These are phyloP conservation scores for Vandiemenella viatica DNA, from an alignment of 2,888 invertebrate species.

Conservation along the genomic window DNA sequence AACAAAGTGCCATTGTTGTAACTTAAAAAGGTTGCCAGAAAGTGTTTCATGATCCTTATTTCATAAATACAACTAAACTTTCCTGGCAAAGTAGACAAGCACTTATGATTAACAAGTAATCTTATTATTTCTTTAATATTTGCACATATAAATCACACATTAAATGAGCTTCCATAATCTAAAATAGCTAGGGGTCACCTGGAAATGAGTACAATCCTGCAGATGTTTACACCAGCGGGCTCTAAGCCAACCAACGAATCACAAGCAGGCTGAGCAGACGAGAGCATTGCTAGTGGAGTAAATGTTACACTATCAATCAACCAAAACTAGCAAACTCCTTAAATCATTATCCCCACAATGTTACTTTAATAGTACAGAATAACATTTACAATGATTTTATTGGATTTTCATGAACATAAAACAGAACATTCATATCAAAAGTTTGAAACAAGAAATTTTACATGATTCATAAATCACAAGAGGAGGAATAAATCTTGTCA, in stretches of 20 bases:
- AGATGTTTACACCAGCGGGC: conserved; percentile 7
- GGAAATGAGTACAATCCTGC: conserved; percentile 9
- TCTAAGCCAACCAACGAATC: conserved; percentile 11
- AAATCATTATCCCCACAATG: neutral
- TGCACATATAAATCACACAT: no score
- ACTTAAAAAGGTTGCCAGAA: no score
- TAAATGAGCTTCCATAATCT: conserved; percentile 5
- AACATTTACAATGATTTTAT: no score
- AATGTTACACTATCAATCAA: conserved; percentile 9
- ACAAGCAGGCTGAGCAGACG: conserved; percentile 7
- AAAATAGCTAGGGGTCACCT: conserved; percentile 10
- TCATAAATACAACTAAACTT: neutral
- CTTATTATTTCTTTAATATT: no score
- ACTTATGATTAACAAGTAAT: neutral
- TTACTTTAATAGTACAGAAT: no score
- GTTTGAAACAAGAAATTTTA: no score
- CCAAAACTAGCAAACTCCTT: neutral
- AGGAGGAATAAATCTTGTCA: no score
- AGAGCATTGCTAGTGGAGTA: conserved; percentile 11
- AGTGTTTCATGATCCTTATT: neutral
- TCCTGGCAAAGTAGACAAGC: neutral
- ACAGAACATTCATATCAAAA: no score
- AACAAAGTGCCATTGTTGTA: no score
- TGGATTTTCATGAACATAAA: no score
- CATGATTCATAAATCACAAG: no score